Evolutionary conservation across 1,140 invertebrate genomes (phyloP).

Genomic region (Hermetia illucens): DNA sequence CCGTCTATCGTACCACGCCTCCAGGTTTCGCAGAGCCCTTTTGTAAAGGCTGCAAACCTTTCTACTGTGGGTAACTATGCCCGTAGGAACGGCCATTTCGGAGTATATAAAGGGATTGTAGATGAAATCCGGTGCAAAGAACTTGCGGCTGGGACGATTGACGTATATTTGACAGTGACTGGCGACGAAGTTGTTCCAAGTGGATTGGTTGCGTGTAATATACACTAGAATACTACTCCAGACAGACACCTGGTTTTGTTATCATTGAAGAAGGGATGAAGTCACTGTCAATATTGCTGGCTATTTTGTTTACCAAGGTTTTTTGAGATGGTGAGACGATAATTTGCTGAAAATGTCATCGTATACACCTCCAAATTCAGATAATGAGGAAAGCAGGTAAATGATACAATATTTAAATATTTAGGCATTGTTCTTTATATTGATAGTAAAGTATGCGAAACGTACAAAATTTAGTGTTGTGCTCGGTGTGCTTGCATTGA

Average conservation of each 20-base stretch:
- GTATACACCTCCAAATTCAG: background rate
- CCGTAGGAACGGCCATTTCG: conserved; percentile 14
- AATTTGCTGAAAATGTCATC: conserved; percentile 1
- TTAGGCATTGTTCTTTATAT: no score
- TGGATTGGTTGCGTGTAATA: background rate
- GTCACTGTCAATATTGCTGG: no score
- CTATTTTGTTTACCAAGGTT: background rate
- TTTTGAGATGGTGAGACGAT: background rate
- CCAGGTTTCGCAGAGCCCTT: conserved; percentile 39
- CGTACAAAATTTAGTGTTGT: no score
- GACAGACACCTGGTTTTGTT: background rate
- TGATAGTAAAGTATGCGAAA: no score
- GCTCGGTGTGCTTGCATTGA: no score
- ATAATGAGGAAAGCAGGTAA: background rate
- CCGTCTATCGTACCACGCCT: conserved; percentile 42
- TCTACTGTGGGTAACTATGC: conserved; percentile 39
- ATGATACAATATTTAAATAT: background rate
- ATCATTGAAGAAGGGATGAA: background rate
- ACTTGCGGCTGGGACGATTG: background rate
- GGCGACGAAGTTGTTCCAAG: background rate
- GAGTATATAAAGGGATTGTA: background rate
- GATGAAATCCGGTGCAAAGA: background rate
- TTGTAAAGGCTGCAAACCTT: conserved; percentile 64
- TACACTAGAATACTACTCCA: background rate
- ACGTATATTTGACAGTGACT: background rate